These are phyloP conservation scores for Ditylenchus dipsaci DNA, from an alignment of 1,140 invertebrate genomes.

Conservation along the genomic window DNA sequence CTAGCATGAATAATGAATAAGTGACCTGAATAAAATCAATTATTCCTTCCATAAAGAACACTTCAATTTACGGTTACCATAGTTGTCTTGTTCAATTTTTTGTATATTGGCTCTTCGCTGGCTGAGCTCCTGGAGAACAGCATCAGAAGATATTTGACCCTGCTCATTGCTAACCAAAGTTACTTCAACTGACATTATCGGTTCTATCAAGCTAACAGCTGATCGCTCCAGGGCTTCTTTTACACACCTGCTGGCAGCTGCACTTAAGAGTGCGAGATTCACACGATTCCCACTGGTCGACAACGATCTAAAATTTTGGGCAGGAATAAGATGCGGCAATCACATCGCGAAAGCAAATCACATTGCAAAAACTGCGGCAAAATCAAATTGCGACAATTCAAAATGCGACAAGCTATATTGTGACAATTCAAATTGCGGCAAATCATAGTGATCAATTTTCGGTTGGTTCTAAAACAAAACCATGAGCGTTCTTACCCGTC, in stretches of 20 bases:
- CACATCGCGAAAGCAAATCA: neutral
- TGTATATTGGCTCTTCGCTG: conserved; percentile 15
- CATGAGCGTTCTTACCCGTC: too few species aligned
- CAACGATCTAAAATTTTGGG: conserved; percentile 16
- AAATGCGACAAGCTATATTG: too few species aligned
- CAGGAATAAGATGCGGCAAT: neutral
- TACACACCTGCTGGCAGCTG: conserved; percentile 22
- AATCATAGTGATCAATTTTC: too few species aligned
- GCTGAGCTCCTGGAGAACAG: conserved; percentile 10
- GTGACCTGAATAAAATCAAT: conserved; percentile 6
- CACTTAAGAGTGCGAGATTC: conserved; percentile 16
- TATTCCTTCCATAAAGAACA: neutral
- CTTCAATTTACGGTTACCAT: neutral
- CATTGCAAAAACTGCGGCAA: too few species aligned
- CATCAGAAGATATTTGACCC: conserved; percentile 3
- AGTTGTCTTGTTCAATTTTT: neutral
- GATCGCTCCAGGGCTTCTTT: conserved; percentile 16
- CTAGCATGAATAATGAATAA: conserved; percentile 10
- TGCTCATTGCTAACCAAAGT: conserved; percentile 2
- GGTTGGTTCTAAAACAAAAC: too few species aligned
- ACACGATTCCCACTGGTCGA: conserved; percentile 5
- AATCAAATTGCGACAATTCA: too few species aligned
- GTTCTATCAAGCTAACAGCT: conserved; percentile 6
- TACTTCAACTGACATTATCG: conserved; percentile 20
- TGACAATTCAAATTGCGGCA: too few species aligned